Evolutionary conservation across 2,888 invertebrate genomes (phyloP).

Genomic region (Deilephila elpenor): DNA sequence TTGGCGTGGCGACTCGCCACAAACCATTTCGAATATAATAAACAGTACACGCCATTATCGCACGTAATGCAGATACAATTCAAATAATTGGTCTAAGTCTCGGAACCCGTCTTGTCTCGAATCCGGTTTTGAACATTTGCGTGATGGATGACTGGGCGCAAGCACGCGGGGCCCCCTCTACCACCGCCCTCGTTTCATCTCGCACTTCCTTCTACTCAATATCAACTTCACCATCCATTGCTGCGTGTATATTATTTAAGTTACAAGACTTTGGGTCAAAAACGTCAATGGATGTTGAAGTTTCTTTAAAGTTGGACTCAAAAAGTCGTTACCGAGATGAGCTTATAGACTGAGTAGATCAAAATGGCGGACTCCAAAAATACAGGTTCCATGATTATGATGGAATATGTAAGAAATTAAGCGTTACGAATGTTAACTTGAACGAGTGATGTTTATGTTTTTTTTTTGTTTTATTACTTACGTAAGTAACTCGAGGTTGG

Average conservation of each 20-base stretch:
- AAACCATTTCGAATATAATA: constrained; percentile 30
- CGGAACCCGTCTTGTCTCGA: constrained; percentile 61
- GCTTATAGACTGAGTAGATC: constrained; percentile 72
- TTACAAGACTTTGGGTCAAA: neutral
- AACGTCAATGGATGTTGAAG: constrained; percentile 44
- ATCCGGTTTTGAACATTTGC: constrained; percentile 78
- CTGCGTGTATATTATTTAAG: constrained; percentile 37
- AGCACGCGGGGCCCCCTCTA: constrained; percentile 62
- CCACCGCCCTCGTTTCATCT: constrained; percentile 44
- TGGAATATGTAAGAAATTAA: constrained; percentile 59
- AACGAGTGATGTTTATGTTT: constrained; percentile 24
- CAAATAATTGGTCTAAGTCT: constrained; percentile 61
- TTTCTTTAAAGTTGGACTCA: neutral
- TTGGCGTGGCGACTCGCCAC: no score
- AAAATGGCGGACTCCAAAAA: constrained; percentile 79
- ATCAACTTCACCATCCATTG: constrained; percentile 45
- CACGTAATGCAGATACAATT: constrained; percentile 65
- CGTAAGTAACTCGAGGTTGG: constrained; percentile 7
- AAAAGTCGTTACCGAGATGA: constrained; percentile 64
- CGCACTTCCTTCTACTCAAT: constrained; percentile 40
- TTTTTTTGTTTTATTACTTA: constrained; percentile 15
- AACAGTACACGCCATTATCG: constrained; percentile 41
- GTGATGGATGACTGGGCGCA: constrained; percentile 79
- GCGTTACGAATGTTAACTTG: constrained; percentile 29
- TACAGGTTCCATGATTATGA: constrained; percentile 71